Conservation (phyloP, 2,113 vertebrate genomes). For the Syrmaticus mikado region DNA sequence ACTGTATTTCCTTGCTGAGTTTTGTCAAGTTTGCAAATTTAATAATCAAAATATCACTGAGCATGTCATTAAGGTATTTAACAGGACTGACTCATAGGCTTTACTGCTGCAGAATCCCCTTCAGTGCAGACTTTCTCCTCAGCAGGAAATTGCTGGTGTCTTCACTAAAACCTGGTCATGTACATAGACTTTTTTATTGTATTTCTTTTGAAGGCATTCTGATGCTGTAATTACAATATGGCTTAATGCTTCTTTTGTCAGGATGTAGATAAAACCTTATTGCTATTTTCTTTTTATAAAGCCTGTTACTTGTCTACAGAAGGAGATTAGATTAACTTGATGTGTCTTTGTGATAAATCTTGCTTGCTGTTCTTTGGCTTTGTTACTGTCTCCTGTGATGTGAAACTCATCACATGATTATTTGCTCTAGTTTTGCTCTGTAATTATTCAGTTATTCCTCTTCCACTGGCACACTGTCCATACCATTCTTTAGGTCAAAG, state of each 20-base stretch:
- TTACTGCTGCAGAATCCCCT: neutral
- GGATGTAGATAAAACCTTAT: slow-evolving; percentile 1
- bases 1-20: neutral
- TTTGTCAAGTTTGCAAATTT: neutral
- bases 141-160: neutral
- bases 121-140: neutral
- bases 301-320: neutral
- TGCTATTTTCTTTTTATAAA: neutral
- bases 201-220: neutral
- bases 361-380: neutral
- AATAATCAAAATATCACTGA: neutral
- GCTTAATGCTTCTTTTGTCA: neutral
- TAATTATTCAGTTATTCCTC: neutral
- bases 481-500: neutral
- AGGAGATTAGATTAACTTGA: slow-evolving; percentile 1
- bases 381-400: neutral
- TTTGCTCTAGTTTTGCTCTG: neutral
- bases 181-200: neutral
- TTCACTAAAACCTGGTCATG: fast-evolving
- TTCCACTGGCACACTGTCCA: fast-evolving
- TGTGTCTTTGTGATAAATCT: neutral
- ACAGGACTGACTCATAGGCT: neutral
- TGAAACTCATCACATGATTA: neutral
- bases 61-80: neutral
- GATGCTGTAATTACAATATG: neutral